Percentiles rank a stretch among this genome's conserved stretches.
Evolutionary conservation across 2,797 vertebrate species (phyloP).

Genomic region (Macropodus opercularis): DNA sequence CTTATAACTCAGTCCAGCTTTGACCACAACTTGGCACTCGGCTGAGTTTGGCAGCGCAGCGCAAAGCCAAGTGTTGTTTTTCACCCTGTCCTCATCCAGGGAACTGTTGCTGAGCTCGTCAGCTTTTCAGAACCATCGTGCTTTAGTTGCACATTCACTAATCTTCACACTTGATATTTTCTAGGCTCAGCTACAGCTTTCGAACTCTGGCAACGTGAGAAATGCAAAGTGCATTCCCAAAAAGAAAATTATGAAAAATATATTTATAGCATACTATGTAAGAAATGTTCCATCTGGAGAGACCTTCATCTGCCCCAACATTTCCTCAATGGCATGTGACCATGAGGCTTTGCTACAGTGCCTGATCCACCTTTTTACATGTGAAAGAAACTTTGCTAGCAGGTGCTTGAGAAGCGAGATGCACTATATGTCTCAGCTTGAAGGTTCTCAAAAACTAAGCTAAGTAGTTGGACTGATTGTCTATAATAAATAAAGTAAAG

Average conservation of each 20-base stretch:
- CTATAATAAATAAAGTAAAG: no score
- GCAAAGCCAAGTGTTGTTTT: slow-evolving; percentile 34
- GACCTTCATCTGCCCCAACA: not conserved
- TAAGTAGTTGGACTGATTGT: no score
- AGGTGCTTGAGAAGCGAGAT: no score
- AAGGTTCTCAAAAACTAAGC: no score
- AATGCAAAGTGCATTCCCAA: no score
- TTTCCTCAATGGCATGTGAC: not conserved
- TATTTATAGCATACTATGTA: not conserved
- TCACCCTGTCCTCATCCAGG: not conserved
- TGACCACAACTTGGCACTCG: slow-evolving; percentile 4
- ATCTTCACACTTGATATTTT: not conserved
- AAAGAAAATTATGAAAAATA: no score
- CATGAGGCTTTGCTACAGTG: not conserved
- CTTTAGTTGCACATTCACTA: not conserved
- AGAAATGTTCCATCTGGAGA: not conserved
- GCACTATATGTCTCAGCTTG: no score
- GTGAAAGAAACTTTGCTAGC: no score
- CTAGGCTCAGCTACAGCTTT: not conserved
- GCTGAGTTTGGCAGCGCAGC: slow-evolving; percentile 16
- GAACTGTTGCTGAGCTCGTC: not conserved
- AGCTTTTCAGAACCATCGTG: not conserved
- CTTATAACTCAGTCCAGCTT: not conserved
- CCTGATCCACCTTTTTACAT: not conserved
- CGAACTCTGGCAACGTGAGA: not conserved